Evolutionary conservation across 1,140 invertebrate genomes (phyloP), one percentile per base, ranked within the genome.

Genomic region (Hypsibius dujardini): DNA sequence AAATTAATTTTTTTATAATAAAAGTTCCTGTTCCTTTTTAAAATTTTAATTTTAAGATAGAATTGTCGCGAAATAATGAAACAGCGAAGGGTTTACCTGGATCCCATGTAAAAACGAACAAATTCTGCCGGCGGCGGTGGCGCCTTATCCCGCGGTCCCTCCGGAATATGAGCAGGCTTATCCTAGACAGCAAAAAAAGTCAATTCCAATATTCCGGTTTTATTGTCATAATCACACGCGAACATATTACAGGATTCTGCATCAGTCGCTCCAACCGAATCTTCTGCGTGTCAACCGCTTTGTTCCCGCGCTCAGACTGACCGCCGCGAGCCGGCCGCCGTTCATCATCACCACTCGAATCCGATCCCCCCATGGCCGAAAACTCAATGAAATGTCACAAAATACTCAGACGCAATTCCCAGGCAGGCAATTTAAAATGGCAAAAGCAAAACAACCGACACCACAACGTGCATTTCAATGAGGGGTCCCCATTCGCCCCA

Each of bases 61-160:
- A n/a, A n/a, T n/a, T n/a, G n/a, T 70, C 1, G 15, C 56, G 47
- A 42, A 2, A 67, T n/a, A 46, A 40, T 72, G 69, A 59, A 74
- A 1, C 7, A 40, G 70, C 15, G n/a, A 1, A 1, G 42, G n/a
- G n/a, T n/a, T n/a, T 50, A 69, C 46, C 47, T 47, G 46, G n/a
- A 70, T 90, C 78, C 92, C 92, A 95, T 95, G 15, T 95, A 90
- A 86, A 97, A 97, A 56, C 94, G 82, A 1, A 97, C 91, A 83
- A 96, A 96, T 78, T 95, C 92, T 2, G 92, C 90, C 60, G 89
- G 86, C 28, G 85, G 83, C 47, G 88, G 85, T 71, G 87, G 84
- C 74, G 85, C 86, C 77, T 87, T 87, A 60, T 87, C 85, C 80
- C 87, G 90, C 0, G 87, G 86, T 75, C 83, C 81, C 72, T 92